Conservation (phyloP, 2,888 invertebrate genomes). For the Leptinotarsa haldemani region DNA sequence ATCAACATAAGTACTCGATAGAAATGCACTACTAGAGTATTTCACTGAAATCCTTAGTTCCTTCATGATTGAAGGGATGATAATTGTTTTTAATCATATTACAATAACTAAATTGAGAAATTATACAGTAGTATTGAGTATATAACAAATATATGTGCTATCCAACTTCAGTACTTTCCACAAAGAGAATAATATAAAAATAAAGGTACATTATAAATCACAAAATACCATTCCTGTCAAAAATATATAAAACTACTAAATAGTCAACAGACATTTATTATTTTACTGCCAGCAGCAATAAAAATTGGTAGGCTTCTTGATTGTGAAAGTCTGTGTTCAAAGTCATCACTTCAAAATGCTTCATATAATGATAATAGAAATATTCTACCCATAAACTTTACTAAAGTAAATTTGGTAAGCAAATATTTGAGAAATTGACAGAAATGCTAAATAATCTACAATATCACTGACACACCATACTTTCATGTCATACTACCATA, state of each 20-base stretch:
- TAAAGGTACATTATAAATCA: conserved; percentile 1
- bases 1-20: no score
- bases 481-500: conserved; percentile 70
- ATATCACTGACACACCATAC: conserved; percentile 18
- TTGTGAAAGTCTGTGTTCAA: no score
- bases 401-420: not conserved
- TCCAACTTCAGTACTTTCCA: not conserved
- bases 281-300: not conserved
- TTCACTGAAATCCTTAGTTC: no score
- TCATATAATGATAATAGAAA: not conserved
- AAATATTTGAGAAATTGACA: conserved; percentile 5
- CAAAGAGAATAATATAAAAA: not conserved
- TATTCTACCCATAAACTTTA: not conserved
- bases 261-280: not conserved
- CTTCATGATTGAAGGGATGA: no score
- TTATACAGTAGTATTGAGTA: not conserved
- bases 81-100: no score
- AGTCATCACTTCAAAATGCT: not conserved
- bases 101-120: not conserved
- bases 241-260: not conserved
- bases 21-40: no score
- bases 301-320: not conserved
- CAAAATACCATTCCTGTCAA: not conserved
- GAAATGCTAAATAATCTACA: not conserved
- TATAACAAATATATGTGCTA: not conserved